Conservation (phyloP, 1,140 invertebrate genomes). For the Listronotus bonariensis region DNA sequence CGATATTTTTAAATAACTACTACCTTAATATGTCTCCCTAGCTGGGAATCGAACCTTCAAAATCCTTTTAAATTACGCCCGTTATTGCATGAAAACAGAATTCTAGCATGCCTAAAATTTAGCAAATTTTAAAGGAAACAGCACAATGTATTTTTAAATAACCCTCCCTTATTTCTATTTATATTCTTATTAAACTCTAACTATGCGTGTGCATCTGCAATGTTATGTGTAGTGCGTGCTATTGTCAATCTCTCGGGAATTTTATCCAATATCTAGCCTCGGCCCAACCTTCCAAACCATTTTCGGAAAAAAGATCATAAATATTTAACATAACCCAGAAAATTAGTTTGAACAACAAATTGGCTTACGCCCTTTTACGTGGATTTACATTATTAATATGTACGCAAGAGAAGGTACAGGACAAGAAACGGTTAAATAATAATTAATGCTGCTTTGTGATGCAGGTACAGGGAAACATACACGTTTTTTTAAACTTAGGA, state of each 20-base stretch:
- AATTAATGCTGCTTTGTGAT: too few relatives aligned
- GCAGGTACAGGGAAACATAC: too few relatives aligned
- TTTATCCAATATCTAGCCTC: conserved; percentile 22
- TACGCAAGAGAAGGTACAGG: conserved; percentile 25
- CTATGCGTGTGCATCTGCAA: conserved; percentile 48
- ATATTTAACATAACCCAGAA: conserved; percentile 34
- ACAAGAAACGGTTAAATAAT: conserved; percentile 23
- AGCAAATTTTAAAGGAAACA: too few relatives aligned
- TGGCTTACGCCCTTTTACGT: conserved; percentile 33
- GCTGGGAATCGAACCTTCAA: too few relatives aligned
- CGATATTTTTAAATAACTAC: too few relatives aligned
- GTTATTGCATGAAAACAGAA: too few relatives aligned
- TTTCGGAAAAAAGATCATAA: conserved; percentile 22
- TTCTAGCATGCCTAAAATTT: too few relatives aligned
- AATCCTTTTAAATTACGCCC: too few relatives aligned
- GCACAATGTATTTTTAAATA: conserved; percentile 1
- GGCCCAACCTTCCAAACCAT: neutral
- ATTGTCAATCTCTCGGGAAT: conserved; percentile 28
- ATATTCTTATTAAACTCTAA: conserved; percentile 44
- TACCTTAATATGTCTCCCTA: too few relatives aligned
- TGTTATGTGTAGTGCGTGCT: conserved; percentile 33
- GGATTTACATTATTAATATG: conserved; percentile 31
- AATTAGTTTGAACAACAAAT: conserved; percentile 39
- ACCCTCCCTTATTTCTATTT: conserved; percentile 27
- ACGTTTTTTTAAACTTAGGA: too few relatives aligned